phyloP scores from a whole-genome alignment of 2,888 invertebrate genomes.

The Agriopis marginaria region DNA sequence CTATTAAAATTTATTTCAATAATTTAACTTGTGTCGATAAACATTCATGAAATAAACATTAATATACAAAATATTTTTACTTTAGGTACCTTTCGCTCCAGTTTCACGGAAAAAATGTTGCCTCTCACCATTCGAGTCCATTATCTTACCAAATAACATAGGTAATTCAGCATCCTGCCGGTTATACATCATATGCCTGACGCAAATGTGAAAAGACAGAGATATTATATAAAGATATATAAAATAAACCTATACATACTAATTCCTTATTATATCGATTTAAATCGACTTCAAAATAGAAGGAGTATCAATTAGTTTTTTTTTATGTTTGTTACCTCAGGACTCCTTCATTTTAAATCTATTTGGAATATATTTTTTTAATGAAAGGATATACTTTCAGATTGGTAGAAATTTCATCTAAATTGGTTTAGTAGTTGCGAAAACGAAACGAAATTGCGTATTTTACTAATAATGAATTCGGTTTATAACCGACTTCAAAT shows the following conservation, averaged over 20 bases:
- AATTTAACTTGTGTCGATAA: not conserved
- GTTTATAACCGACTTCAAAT: too few species aligned
- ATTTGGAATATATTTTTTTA: too few species aligned
- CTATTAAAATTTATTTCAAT: not conserved
- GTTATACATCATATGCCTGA: constrained; percentile 14
- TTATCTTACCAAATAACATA: constrained; percentile 22
- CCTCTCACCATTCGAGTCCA: constrained; percentile 18
- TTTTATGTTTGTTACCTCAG: too few species aligned
- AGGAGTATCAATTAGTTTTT: too few species aligned
- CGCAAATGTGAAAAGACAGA: constrained; percentile 1
- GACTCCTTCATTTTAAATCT: too few species aligned
- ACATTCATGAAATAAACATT: constrained; percentile 1
- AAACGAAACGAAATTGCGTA: too few species aligned
- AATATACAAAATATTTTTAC: constrained; percentile 1
- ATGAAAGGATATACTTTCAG: too few species aligned
- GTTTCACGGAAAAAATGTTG: constrained; percentile 12
- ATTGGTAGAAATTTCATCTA: too few species aligned
- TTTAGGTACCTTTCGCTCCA: constrained; percentile 1
- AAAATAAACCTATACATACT: not conserved
- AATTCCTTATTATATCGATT: too few species aligned
- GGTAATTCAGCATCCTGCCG: constrained; percentile 13
- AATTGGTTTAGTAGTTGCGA: too few species aligned
- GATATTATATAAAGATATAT: not conserved
- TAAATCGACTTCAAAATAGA: too few species aligned
- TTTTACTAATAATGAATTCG: too few species aligned